A percentile compares a stretch with the other conserved stretches of the same genome.
These are phyloP conservation scores for Steatocranus sp. DNA, from an alignment of 2,797 vertebrate genomes.

Conservation along the genomic window DNA sequence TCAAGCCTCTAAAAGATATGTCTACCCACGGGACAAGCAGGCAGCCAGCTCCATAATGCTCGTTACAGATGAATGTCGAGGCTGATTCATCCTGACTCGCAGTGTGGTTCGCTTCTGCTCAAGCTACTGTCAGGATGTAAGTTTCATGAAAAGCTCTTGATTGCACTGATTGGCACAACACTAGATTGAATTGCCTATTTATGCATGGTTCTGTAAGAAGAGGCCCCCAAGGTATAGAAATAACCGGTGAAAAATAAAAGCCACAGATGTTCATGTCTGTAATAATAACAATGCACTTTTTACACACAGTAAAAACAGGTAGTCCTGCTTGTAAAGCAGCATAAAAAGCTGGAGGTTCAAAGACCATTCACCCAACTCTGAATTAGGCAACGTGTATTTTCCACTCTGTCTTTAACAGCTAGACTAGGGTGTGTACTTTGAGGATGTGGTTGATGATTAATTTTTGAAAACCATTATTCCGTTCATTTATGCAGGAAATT, in stretches of 20 bases:
- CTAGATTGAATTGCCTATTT: neutral
- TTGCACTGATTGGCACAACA: neutral
- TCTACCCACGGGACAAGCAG: slow-evolving; percentile 73
- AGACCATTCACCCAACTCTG: neutral
- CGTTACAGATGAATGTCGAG: slow-evolving; percentile 66
- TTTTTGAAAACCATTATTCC: neutral
- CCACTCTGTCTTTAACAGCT: neutral
- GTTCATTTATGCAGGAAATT: neutral
- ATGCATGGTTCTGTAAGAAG: neutral
- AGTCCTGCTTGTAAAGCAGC: neutral
- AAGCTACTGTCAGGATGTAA: slow-evolving; percentile 16
- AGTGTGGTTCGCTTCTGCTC: slow-evolving; percentile 11
- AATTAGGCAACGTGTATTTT: neutral
- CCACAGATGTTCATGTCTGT: neutral
- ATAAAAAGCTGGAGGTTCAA: slow-evolving; percentile 13
- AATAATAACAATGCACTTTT: neutral
- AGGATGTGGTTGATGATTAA: neutral
- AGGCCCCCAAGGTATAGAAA: neutral
- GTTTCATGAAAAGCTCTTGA: neutral
- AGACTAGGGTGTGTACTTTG: neutral
- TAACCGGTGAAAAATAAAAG: neutral
- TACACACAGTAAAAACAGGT: neutral
- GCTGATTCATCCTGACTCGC: slow-evolving; percentile 57
- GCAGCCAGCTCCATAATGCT: slow-evolving; percentile 68
- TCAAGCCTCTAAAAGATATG: slow-evolving; percentile 79